These are phyloP conservation scores for Tubulanus polymorphus DNA, from an alignment of 2,888 invertebrate genomes.

Conservation along the genomic window DNA sequence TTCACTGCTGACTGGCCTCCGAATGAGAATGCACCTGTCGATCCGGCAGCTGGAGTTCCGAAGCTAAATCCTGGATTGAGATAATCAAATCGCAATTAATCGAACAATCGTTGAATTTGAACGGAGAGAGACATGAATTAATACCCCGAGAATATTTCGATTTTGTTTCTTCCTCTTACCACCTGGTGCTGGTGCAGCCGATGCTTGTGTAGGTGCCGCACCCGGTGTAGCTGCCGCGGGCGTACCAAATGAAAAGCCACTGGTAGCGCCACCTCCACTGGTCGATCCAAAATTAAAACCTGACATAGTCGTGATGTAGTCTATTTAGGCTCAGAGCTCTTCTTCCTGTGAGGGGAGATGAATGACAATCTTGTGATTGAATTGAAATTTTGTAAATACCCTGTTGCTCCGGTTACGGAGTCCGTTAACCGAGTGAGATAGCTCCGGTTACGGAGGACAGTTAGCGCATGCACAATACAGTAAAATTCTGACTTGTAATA, in stretches of 20 bases:
- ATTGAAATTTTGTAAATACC: too few species aligned
- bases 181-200: not conserved
- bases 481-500: too few species aligned
- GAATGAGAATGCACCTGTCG: conserved; percentile 57
- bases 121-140: not conserved
- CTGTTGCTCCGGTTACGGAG: too few species aligned
- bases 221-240: not conserved
- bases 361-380: too few species aligned
- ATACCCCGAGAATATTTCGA: not conserved
- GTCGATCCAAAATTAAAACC: too few species aligned
- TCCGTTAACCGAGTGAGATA: too few species aligned
- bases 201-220: not conserved
- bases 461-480: too few species aligned
- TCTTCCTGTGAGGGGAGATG: too few species aligned
- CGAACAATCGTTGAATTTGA: not conserved
- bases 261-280: not conserved
- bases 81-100: not conserved
- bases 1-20: conserved; percentile 8
- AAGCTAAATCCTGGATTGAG: not conserved
- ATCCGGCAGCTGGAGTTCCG: conserved; percentile 63
- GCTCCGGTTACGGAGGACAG: too few species aligned
- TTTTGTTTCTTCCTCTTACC: too few species aligned
- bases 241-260: conserved; percentile 18
- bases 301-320: too few species aligned
- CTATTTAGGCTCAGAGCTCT: too few species aligned